Evolutionary conservation across 1,140 invertebrate genomes (phyloP).

Genomic region (Muscidifurax raptorellus): DNA sequence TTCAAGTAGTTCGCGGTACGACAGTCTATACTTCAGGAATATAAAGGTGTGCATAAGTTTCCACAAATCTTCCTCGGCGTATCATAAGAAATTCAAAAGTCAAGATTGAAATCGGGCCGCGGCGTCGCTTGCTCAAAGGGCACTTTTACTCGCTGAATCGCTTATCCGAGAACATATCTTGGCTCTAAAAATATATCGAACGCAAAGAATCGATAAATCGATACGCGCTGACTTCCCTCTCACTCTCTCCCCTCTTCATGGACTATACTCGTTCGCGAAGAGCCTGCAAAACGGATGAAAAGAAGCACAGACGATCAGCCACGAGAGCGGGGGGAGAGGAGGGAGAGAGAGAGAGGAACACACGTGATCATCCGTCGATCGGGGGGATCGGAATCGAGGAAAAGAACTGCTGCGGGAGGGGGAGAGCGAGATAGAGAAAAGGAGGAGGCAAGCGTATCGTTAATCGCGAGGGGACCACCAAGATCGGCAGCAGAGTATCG

Average conservation of each 20-base stretch:
- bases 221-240: slow-evolving; percentile 15
- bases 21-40: no score
- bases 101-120: slow-evolving; percentile 29
- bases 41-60: not conserved
- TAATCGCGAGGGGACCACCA: slow-evolving; percentile 67
- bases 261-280: not conserved
- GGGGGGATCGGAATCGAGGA: slow-evolving; percentile 56
- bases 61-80: not conserved
- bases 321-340: not conserved
- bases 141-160: not conserved
- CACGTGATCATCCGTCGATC: slow-evolving; percentile 52
- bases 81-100: slow-evolving; percentile 35
- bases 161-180: slow-evolving; percentile 44
- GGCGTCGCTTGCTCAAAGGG: not conserved
- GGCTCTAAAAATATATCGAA: slow-evolving; percentile 43
- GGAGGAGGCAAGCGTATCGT: slow-evolving; percentile 58
- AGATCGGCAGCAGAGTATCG: slow-evolving; percentile 65
- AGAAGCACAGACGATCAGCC: not conserved
- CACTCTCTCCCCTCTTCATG: not conserved
- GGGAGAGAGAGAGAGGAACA: slow-evolving; percentile 6
- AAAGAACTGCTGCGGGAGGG: not conserved
- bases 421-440: slow-evolving; percentile 5
- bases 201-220: slow-evolving; percentile 48
- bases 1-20: no score
- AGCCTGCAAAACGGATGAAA: slow-evolving; percentile 23